Evolutionary conservation across 1,140 invertebrate genomes (phyloP).

Genomic region (Magallana gigas): DNA sequence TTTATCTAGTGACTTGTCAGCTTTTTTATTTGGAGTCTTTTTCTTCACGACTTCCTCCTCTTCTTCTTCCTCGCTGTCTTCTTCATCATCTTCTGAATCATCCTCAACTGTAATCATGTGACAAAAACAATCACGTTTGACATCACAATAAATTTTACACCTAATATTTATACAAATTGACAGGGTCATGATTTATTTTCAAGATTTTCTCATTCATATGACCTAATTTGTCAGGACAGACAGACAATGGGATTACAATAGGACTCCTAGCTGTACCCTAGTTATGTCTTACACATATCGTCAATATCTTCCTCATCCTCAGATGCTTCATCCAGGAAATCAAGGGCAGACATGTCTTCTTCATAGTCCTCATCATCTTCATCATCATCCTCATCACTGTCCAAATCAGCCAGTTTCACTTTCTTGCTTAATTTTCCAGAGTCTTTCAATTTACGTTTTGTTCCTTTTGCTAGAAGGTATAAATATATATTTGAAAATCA

Average conservation of each 20-base stretch:
- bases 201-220: too few relatives aligned
- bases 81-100: constrained; percentile 48
- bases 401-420: constrained; percentile 67
- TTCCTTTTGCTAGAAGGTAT: background rate
- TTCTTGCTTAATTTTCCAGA: constrained; percentile 79
- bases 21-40: background rate
- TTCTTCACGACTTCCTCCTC: background rate
- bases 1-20: background rate
- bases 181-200: too few relatives aligned
- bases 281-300: background rate
- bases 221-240: too few relatives aligned
- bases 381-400: constrained; percentile 71
- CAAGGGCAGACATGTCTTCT: constrained; percentile 52
- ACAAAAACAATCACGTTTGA: background rate
- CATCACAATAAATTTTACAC: background rate
- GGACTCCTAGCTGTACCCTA: too few relatives aligned
- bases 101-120: background rate
- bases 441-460: constrained; percentile 61
- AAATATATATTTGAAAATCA: background rate
- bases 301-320: constrained; percentile 39
- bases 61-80: background rate
- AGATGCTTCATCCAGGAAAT: constrained; percentile 46
- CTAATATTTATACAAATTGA: background rate
- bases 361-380: constrained; percentile 57
- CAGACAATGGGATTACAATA: too few relatives aligned